Percentiles rank a stretch among this genome's conserved stretches.
Conservation (phyloP, 1,140 invertebrate species). For the Heliconius nattereri region DNA sequence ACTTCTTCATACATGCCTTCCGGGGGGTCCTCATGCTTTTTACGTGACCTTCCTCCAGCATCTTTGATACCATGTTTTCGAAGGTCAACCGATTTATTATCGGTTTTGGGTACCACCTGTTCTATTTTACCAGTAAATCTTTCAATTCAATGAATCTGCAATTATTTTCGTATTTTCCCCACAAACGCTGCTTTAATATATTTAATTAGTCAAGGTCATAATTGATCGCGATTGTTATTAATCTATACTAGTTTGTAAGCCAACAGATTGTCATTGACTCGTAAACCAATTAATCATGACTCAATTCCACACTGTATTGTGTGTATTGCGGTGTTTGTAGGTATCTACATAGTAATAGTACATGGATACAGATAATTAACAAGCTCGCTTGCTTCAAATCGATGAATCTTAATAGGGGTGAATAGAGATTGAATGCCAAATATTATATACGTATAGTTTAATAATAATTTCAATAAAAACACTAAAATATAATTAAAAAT, state of each 20-base stretch:
- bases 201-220: slow-evolving; percentile 5
- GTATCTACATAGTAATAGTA: background rate
- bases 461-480: background rate
- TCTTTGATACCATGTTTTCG: no score
- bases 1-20: no score
- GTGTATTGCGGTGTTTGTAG: slow-evolving; percentile 13
- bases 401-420: background rate
- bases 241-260: slow-evolving; percentile 12
- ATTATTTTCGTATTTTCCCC: background rate
- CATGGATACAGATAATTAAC: slow-evolving; percentile 1
- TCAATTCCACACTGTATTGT: slow-evolving; percentile 30
- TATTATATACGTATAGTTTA: background rate
- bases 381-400: background rate
- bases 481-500: background rate
- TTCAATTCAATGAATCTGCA: no score
- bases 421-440: background rate
- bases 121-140: no score
- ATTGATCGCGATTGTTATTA: slow-evolving; percentile 23
- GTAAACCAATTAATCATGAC: slow-evolving; percentile 32
- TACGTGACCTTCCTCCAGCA: no score
- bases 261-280: slow-evolving; percentile 28
- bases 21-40: no score
- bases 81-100: no score
- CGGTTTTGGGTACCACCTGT: no score
- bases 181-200: background rate